A percentile compares a stretch with the other conserved stretches of the same genome.
These are phyloP conservation scores for Lophius americanus DNA, from an alignment of 2,797 vertebrate species.

Conservation along the genomic window DNA sequence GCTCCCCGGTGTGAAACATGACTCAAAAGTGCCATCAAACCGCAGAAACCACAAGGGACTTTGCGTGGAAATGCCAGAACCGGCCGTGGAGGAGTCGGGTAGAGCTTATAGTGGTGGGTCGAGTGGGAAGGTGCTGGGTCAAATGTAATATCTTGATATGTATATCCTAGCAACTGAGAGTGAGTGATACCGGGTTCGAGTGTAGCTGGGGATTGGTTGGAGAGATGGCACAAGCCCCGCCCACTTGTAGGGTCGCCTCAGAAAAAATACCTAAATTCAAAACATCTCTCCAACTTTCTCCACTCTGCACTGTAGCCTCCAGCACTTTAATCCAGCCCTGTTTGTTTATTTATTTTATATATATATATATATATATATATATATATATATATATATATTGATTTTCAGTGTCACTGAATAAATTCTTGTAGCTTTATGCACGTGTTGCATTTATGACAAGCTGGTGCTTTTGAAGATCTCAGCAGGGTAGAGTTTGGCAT, in stretches of 20 bases:
- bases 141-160: conserved; percentile 88
- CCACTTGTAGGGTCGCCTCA: conserved; percentile 82
- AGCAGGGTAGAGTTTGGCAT: conserved; percentile 68
- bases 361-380: conserved; percentile 63
- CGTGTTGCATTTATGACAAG: conserved; percentile 65
- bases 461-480: conserved; percentile 68
- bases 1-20: conserved; percentile 39
- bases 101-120: conserved; percentile 59
- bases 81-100: conserved; percentile 40
- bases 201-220: conserved; percentile 89
- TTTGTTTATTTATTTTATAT: conserved; percentile 77
- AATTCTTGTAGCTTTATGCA: conserved; percentile 54
- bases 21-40: conserved; percentile 52
- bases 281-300: conserved; percentile 83
- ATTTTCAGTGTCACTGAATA: conserved; percentile 51
- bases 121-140: conserved; percentile 48
- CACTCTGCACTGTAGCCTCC: conserved; percentile 90
- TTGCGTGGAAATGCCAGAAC: conserved; percentile 65
- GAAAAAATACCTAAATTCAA: conserved; percentile 89
- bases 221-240: conserved; percentile 81
- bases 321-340: conserved; percentile 81
- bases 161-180: conserved; percentile 88
- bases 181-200: conserved; percentile 83
- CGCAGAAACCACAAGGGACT: conserved; percentile 48
- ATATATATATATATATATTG: conserved; percentile 64